Evolutionary conservation across 2,888 invertebrate genomes (phyloP).

Genomic region (Ophion ellenae): DNA sequence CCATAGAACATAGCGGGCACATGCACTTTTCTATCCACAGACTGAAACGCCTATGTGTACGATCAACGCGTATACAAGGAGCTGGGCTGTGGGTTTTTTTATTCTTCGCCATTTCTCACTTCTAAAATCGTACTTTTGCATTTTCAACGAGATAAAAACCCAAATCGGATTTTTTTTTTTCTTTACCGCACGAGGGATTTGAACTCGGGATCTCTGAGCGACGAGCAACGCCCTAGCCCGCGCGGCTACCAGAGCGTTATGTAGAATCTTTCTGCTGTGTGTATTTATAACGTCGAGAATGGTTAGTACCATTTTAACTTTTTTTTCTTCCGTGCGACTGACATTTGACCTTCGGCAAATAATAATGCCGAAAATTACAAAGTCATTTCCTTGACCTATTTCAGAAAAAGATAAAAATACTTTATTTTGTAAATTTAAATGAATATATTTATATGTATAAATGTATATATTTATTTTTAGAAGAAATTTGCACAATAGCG

Average conservation of each 20-base stretch:
- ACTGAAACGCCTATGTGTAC: slow-evolving; percentile 69
- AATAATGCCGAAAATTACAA: not conserved
- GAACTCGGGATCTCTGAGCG: slow-evolving; percentile 32
- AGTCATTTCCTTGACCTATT: not conserved
- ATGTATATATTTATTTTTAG: not conserved
- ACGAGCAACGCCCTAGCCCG: slow-evolving; percentile 16
- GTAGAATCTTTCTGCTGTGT: not conserved
- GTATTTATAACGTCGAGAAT: slow-evolving; percentile 31
- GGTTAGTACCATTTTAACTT: not conserved
- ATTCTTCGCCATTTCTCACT: not conserved
- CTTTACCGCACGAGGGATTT: not conserved
- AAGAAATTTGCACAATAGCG: no score
- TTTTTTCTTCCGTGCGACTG: not conserved
- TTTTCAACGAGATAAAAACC: slow-evolving; percentile 29
- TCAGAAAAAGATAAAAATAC: not conserved
- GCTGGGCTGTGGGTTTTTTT: slow-evolving; percentile 71
- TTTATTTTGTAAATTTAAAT: not conserved
- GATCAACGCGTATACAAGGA: slow-evolving; percentile 68
- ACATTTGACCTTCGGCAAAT: not conserved
- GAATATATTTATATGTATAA: not conserved
- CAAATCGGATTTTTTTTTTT: slow-evolving; percentile 1
- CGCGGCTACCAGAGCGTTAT: slow-evolving; percentile 47
- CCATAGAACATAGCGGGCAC: slow-evolving; percentile 71
- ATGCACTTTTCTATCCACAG: slow-evolving; percentile 72
- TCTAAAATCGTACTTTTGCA: not conserved